Evolutionary conservation across 1,140 invertebrate species (phyloP).

Genomic region (Cephus cinctus): DNA sequence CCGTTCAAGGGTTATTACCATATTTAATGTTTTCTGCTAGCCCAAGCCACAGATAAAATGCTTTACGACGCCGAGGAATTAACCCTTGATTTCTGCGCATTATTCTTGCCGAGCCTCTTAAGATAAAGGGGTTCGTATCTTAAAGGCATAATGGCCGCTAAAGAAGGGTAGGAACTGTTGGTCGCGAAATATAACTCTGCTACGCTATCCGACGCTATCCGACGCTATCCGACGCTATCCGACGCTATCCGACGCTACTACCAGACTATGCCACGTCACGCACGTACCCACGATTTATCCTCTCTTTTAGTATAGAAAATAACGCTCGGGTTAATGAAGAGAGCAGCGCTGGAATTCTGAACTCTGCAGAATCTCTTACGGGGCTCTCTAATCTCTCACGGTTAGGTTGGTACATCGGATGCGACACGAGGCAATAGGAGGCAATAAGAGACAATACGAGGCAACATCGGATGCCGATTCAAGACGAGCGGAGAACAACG

Average conservation of each 20-base stretch:
- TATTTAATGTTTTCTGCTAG: conserved; percentile 31
- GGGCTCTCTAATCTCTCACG: too few relatives aligned
- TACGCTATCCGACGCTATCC: too few relatives aligned
- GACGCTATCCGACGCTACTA: too few relatives aligned
- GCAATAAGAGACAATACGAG: not conserved
- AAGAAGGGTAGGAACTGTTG: not conserved
- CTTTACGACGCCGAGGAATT: conserved; percentile 1
- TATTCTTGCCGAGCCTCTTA: conserved; percentile 6
- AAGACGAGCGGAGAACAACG: not conserved
- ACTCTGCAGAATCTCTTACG: too few relatives aligned
- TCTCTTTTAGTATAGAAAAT: conserved; percentile 1
- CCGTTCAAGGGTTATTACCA: conserved; percentile 21
- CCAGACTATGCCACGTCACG: too few relatives aligned
- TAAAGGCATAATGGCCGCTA: conserved; percentile 5
- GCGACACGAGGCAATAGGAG: too few relatives aligned
- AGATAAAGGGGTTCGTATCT: conserved; percentile 7
- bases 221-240: too few relatives aligned
- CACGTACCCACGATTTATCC: conserved; percentile 1
- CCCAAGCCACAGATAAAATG: conserved; percentile 1
- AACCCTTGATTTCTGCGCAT: conserved; percentile 6
- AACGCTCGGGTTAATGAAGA: too few relatives aligned
- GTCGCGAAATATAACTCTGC: not conserved
- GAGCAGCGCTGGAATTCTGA: too few relatives aligned
- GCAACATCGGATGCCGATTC: not conserved
- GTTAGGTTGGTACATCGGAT: too few relatives aligned